Evolutionary conservation across 2,888 invertebrate species (phyloP), one percentile per base, ranked within the genome.

Genomic region (Patella ulyssiponensis): DNA sequence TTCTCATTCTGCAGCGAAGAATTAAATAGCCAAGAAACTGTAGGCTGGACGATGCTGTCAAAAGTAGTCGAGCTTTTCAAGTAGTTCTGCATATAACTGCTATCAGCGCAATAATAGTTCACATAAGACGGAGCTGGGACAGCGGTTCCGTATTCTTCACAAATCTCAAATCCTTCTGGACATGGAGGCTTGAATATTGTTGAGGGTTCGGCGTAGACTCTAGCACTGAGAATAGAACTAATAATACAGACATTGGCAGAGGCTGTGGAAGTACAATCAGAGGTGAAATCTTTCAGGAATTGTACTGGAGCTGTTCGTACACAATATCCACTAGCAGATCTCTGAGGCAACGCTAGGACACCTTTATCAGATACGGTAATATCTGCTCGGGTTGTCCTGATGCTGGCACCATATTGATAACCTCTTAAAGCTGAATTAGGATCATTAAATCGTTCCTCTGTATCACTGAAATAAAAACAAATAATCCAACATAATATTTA

Each of bases 341-440:
- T 81, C 79, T 87, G 88, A 0, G 91, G 89, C 3, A 91, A 82
- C 5, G 88, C 79, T 1, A 91, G 83, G 14, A 81, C 76, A 14
- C 87, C 88, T 0, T 71, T 71, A 15, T 72, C 79, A 5, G 76
- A 75, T 23, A 76, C 74, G 1, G 74, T 52, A 3, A 12, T 44
- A 69, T 75, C 71, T 5, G 33, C 71, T 14, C 9, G 52, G n/a
- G 51, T 58, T 53, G 81, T 84, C 17, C 81, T 84, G 23, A 89
- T 81, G 69, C 78, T 81, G 4, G 79, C 73, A 11, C 87, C 87
- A 69, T 85, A 79, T 33, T 73, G 82, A 81, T 89, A 88, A 17
- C 82, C 82, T 12, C 9, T 72, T 7, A 69, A 9, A 0, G 73
- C 58, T 11, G 64, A 20, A 12, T 78, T 69, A 44, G 81, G 81